Evolutionary conservation across 2,797 vertebrate genomes (phyloP).

Genomic region (Clarias platycephalus): DNA sequence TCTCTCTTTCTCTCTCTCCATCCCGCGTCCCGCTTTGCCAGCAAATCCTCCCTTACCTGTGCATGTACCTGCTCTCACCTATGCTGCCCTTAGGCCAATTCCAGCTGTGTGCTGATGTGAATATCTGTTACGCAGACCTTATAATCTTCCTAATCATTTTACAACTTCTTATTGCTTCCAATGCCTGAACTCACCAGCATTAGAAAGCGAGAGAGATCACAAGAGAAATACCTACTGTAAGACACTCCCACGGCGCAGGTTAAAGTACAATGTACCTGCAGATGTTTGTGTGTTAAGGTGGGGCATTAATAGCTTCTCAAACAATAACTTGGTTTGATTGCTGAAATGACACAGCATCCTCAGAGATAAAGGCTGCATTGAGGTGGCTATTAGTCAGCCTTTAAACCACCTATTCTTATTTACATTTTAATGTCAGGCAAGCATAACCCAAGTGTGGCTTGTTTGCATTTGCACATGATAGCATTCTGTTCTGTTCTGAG

Average conservation of each 20-base stretch:
- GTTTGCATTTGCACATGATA: slow-evolving; percentile 18
- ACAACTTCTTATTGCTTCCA: background rate
- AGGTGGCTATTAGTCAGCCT: background rate
- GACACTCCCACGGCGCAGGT: slow-evolving; percentile 50
- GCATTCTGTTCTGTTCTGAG: slow-evolving; percentile 24
- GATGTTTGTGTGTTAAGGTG: slow-evolving; percentile 54
- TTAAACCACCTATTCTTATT: slow-evolving; percentile 22
- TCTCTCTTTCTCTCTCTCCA: slow-evolving; percentile 53
- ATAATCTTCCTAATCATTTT: slow-evolving; percentile 2
- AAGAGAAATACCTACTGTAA: slow-evolving; percentile 11
- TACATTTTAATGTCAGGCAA: background rate
- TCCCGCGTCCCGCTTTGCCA: slow-evolving; percentile 38
- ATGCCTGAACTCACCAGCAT: slow-evolving; percentile 10
- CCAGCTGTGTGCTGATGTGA: slow-evolving; percentile 17
- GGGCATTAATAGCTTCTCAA: slow-evolving; percentile 63
- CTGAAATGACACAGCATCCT: slow-evolving; percentile 35
- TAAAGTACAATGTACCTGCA: slow-evolving; percentile 66
- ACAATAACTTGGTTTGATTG: slow-evolving; percentile 56
- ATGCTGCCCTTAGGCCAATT: slow-evolving; percentile 19
- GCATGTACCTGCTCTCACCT: slow-evolving; percentile 27
- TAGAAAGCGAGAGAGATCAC: slow-evolving; percentile 9
- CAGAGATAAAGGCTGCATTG: slow-evolving; percentile 5
- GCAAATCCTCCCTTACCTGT: slow-evolving; percentile 38
- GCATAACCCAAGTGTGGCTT: slow-evolving; percentile 5
- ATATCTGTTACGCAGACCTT: slow-evolving; percentile 49